These are phyloP conservation scores for Helostoma temminkii DNA, from an alignment of 2,797 vertebrate genomes.

Conservation along the genomic window DNA sequence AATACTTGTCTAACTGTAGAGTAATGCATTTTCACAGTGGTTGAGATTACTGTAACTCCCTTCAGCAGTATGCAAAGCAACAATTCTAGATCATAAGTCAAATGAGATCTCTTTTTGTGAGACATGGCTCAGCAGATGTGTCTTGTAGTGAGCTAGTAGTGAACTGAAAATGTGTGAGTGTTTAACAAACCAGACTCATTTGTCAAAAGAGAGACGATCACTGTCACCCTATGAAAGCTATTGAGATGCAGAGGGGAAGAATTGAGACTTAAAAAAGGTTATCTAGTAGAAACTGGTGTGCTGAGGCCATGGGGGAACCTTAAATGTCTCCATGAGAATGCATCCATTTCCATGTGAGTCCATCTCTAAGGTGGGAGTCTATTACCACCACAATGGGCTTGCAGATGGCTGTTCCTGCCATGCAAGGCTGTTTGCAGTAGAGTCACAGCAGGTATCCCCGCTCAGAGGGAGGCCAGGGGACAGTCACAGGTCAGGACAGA, in stretches of 20 bases:
- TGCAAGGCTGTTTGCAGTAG: slow-evolving; percentile 46
- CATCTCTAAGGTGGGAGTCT: slow-evolving; percentile 62
- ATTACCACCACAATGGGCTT: slow-evolving; percentile 73
- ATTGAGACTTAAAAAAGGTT: slow-evolving; percentile 54
- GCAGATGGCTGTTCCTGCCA: slow-evolving; percentile 70
- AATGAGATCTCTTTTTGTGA: background rate
- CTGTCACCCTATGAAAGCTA: slow-evolving; percentile 44
- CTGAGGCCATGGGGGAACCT: slow-evolving; percentile 17
- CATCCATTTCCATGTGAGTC: slow-evolving; percentile 73
- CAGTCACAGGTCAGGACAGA: slow-evolving; percentile 46
- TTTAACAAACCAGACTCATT: slow-evolving; percentile 45
- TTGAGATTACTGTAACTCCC: background rate
- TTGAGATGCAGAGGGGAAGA: slow-evolving; percentile 74
- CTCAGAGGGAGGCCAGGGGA: slow-evolving; percentile 53
- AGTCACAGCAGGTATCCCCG: slow-evolving; percentile 56
- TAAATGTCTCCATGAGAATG: slow-evolving; percentile 71
- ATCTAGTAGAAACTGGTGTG: slow-evolving; percentile 38
- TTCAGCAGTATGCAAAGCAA: background rate
- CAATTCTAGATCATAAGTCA: background rate
- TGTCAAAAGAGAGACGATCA: slow-evolving; percentile 46
- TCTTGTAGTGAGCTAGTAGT: background rate
- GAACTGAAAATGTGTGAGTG: background rate
- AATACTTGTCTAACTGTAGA: background rate
- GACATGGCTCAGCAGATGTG: background rate
- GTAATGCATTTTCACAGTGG: background rate